These are phyloP conservation scores for Hyles euphorbiae DNA, from an alignment of 1,140 invertebrate species.

Conservation along the genomic window DNA sequence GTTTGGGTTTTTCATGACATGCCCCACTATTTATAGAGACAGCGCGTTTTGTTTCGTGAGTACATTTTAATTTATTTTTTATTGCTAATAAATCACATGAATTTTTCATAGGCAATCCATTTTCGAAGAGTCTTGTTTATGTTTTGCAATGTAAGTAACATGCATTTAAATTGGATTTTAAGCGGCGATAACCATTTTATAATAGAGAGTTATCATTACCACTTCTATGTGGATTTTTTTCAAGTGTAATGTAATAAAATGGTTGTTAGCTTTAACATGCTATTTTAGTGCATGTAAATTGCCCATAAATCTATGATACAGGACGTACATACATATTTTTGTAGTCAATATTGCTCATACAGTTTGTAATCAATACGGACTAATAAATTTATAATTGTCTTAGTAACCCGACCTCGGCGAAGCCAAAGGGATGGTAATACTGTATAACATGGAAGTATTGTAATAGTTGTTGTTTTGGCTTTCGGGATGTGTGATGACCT, in stretches of 20 bases:
- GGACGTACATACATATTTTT: no score
- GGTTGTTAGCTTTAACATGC: background rate
- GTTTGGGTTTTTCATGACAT: no score
- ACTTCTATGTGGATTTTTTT: slow-evolving; percentile 7
- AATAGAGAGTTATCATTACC: slow-evolving; percentile 17
- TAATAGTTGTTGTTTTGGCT: no score
- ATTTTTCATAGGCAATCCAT: slow-evolving; percentile 39
- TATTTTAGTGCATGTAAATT: no score
- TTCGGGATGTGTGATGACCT: no score
- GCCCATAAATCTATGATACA: no score
- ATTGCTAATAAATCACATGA: slow-evolving; percentile 37
- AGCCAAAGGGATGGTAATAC: no score
- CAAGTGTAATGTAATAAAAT: slow-evolving; percentile 1
- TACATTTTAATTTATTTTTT: slow-evolving; percentile 3
- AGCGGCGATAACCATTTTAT: slow-evolving; percentile 22
- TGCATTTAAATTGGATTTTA: slow-evolving; percentile 50
- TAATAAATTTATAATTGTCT: no score
- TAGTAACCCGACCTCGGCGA: no score
- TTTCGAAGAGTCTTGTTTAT: slow-evolving; percentile 33
- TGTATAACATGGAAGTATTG: no score
- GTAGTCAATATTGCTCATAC: no score
- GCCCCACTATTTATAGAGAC: background rate
- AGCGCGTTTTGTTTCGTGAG: background rate
- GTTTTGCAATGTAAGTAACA: slow-evolving; percentile 28
- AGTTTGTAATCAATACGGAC: no score